Evolutionary conservation across 1,140 invertebrate genomes (phyloP).

Genomic region (Drosophila ogumai): DNA sequence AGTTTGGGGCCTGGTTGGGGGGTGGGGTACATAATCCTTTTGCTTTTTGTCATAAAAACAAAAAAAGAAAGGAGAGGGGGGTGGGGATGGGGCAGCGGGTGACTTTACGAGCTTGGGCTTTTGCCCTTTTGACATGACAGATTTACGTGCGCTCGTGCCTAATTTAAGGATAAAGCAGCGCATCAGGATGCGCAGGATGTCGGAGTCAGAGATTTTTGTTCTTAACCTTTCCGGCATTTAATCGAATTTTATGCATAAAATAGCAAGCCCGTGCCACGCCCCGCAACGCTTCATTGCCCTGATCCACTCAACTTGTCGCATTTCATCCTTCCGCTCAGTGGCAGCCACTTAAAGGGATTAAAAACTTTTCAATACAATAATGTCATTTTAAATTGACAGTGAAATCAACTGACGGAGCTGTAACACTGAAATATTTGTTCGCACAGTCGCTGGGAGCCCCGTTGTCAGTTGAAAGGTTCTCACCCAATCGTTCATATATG

Average conservation of each 20-base stretch:
- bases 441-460: conserved; percentile 3
- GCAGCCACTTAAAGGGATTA: conserved; percentile 80
- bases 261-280: conserved; percentile 26
- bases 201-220: conserved; percentile 51
- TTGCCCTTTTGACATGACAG: conserved; percentile 77
- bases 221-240: conserved; percentile 78
- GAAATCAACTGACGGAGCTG: conserved; percentile 61
- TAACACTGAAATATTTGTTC: conserved; percentile 53
- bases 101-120: conserved; percentile 68
- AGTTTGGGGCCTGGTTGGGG: conserved; percentile 7
- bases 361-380: conserved; percentile 80
- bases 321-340: conserved; percentile 51
- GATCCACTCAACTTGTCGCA: conserved; percentile 49
- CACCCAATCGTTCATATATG: conserved; percentile 37
- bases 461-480: conserved; percentile 11
- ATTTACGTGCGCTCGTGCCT: conserved; percentile 82
- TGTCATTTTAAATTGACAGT: conserved; percentile 76
- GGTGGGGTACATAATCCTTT: conserved; percentile 50
- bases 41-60: conserved; percentile 56
- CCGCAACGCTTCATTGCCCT: conserved; percentile 32
- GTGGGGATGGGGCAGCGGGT: conserved; percentile 21
- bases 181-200: conserved; percentile 54
- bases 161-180: conserved; percentile 76
- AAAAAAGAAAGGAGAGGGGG: conserved; percentile 12
- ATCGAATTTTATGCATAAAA: conserved; percentile 82